Conservation (phyloP, 2,113 vertebrate species). For the Limanda limanda region DNA sequence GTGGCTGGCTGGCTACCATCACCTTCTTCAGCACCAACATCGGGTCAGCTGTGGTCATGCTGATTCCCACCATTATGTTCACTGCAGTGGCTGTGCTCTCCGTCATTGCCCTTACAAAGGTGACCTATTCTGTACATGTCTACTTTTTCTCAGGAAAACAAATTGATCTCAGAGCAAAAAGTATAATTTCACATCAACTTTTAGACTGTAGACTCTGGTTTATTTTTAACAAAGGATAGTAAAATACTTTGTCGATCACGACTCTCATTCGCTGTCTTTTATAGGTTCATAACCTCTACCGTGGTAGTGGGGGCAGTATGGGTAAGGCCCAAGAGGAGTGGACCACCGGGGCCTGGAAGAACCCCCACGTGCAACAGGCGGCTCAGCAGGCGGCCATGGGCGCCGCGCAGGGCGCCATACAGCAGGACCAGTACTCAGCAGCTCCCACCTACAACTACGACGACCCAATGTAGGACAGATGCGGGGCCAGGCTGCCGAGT, state of each 20-base stretch:
- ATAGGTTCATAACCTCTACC: conserved; percentile 90
- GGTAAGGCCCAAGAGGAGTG: conserved; percentile 99
- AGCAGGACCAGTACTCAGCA: conserved; percentile 92
- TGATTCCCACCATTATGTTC: conserved; percentile 97
- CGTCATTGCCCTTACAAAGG: conserved; percentile 96
- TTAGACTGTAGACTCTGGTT: too few species aligned
- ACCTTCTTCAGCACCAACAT: conserved; percentile 95
- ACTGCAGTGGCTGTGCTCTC: conserved; percentile 93
- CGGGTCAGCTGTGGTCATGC: conserved; percentile 95
- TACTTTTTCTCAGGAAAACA: neutral
- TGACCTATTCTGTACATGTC: conserved; percentile 60
- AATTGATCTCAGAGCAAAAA: neutral
- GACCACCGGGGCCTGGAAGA: conserved; percentile 97
- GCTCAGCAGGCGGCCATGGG: conserved; percentile 95
- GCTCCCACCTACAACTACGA: conserved; percentile 96
- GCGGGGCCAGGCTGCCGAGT: conserved; percentile 27
- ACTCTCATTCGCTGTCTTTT: neutral
- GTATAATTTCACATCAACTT: too few species aligned
- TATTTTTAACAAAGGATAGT: neutral
- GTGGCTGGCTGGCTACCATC: conserved; percentile 97
- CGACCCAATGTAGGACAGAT: conserved; percentile 90
- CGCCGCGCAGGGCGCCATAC: conserved; percentile 91
- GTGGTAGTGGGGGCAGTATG: conserved; percentile 95
- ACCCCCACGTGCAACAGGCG: conserved; percentile 94
- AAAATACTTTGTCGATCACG: neutral